phyloP scores from a whole-genome alignment of 2,888 invertebrate species.

The Epiblema foenella region DNA sequence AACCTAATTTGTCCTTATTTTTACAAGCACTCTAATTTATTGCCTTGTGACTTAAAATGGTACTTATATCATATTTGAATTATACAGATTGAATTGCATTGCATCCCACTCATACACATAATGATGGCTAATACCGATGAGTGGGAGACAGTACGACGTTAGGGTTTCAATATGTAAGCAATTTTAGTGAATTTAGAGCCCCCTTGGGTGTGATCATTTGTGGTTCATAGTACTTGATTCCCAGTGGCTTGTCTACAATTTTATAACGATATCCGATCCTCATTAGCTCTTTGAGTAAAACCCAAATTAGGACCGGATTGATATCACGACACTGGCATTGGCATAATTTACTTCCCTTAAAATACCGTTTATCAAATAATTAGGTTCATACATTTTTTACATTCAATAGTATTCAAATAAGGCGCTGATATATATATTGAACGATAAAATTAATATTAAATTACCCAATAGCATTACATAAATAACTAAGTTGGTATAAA shows the following conservation, averaged over 20 bases:
- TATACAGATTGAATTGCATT: no score
- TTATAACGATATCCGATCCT: no score
- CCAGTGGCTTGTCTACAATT: no score
- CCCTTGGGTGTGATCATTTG: not conserved
- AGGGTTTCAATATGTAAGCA: not conserved
- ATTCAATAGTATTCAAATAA: not conserved
- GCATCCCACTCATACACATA: not conserved
- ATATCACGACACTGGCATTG: no score
- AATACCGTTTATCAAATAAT: not conserved
- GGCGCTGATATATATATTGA: not conserved
- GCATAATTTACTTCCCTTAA: not conserved
- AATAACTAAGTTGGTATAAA: not conserved
- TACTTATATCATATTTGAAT: no score
- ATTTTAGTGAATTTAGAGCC: not conserved
- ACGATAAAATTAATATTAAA: not conserved
- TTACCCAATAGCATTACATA: not conserved
- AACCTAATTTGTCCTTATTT: not conserved
- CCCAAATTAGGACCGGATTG: no score
- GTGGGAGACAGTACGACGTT: not conserved
- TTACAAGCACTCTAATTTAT: not conserved
- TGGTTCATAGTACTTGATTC: no score
- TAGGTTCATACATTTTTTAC: no score
- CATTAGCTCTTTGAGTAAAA: no score
- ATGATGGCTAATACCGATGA: not conserved
- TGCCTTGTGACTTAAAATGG: not conserved